Conservation (phyloP, 2,888 invertebrate species). For the Zygaena filipendulae region DNA sequence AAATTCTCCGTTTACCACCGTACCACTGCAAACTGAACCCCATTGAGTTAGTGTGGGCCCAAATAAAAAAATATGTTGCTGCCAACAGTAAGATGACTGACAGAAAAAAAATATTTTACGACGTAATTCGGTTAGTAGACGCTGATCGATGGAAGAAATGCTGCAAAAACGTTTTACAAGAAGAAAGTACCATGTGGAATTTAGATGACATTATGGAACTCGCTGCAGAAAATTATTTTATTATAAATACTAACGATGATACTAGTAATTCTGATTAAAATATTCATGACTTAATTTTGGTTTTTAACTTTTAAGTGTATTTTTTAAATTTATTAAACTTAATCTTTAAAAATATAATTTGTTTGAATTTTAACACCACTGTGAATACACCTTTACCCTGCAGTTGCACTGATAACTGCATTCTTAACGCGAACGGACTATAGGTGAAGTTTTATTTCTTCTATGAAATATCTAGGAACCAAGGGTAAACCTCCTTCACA, state of each 20-base stretch:
- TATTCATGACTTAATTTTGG: too few species aligned
- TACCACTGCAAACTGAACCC: conserved; percentile 7
- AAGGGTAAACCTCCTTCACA: conserved; percentile 15
- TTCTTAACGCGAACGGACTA: too few species aligned
- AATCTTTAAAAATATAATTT: too few species aligned
- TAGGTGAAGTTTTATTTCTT: conserved; percentile 11
- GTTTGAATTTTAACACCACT: too few species aligned
- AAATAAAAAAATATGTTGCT: conserved; percentile 11
- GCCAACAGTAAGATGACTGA: conserved; percentile 12
- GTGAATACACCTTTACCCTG: too few species aligned
- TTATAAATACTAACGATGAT: too few species aligned
- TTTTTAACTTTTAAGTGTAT: too few species aligned
- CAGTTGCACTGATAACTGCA: too few species aligned
- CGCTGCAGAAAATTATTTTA: conserved; percentile 9
- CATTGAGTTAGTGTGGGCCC: too few species aligned
- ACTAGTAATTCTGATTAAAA: too few species aligned
- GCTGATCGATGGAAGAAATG: conserved; percentile 15
- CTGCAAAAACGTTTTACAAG: conserved; percentile 6
- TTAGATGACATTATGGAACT: conserved; percentile 11
- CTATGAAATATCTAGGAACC: conserved; percentile 14
- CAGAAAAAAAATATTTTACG: conserved; percentile 10
- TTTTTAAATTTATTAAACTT: too few species aligned
- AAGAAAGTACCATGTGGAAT: conserved; percentile 10
- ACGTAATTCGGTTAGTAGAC: conserved; percentile 13
- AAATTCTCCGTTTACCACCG: conserved; percentile 8